These are phyloP conservation scores for Canis aureus DNA, from an alignment of 2,113 vertebrate genomes.

Conservation along the genomic window DNA sequence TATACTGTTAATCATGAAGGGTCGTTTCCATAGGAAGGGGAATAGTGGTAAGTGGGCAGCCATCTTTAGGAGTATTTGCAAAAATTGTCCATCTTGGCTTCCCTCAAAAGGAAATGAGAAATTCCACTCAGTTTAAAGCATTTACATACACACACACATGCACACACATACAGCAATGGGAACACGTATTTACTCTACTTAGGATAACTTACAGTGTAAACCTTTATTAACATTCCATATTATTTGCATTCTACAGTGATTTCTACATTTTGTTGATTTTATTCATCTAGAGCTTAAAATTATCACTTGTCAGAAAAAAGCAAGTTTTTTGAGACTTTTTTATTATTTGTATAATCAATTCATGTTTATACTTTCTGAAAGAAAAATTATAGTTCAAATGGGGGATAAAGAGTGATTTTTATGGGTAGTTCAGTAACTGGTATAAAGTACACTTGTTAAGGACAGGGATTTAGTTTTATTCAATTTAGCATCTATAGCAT, in stretches of 20 bases:
- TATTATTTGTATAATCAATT: not conserved
- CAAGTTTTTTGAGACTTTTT: not conserved
- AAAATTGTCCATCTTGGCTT: not conserved
- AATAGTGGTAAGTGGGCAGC: not conserved
- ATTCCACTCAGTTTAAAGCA: not conserved
- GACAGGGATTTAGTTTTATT: not conserved
- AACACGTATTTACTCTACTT: not conserved
- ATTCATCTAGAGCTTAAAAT: not conserved
- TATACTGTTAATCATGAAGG: not conserved
- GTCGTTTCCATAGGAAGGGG: not conserved
- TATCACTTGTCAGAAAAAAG: not conserved
- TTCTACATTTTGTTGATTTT: not conserved
- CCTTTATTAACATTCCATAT: not conserved
- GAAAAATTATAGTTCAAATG: not conserved
- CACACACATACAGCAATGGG: not conserved
- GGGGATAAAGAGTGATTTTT: not conserved
- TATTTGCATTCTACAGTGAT: not conserved
- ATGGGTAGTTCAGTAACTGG: not conserved
- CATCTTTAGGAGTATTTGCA: not conserved
- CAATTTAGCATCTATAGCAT: not conserved
- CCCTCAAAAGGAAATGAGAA: not conserved
- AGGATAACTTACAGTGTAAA: not conserved
- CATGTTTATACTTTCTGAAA: not conserved
- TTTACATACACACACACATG: not conserved
- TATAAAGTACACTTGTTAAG: not conserved